Conservation (phyloP, 2,888 invertebrate species). For the Melipona bicolor region DNA sequence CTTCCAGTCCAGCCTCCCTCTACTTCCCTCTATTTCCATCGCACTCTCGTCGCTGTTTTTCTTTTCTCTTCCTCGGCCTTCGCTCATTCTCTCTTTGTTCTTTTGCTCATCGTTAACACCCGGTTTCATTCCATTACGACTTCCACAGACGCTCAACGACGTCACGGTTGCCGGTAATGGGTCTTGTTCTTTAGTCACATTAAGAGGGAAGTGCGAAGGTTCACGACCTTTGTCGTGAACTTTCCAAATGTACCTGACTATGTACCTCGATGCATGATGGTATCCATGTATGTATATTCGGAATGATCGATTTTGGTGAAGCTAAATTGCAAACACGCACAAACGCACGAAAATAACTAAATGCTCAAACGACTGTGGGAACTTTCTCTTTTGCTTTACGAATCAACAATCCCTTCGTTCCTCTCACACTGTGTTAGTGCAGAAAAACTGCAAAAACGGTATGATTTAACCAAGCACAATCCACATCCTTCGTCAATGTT, state of each 20-base stretch:
- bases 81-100: slow-evolving; percentile 41
- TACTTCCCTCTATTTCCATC: neutral
- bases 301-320: neutral
- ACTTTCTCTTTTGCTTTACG: neutral
- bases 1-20: neutral
- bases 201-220: slow-evolving; percentile 40
- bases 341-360: neutral
- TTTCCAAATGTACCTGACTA: slow-evolving; percentile 5
- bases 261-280: neutral
- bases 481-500: too few species aligned
- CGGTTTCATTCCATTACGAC: slow-evolving; percentile 58
- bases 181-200: slow-evolving; percentile 55
- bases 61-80: slow-evolving; percentile 21
- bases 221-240: slow-evolving; percentile 38
- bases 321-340: neutral
- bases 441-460: too few species aligned
- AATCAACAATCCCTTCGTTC: neutral
- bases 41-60: neutral
- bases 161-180: slow-evolving; percentile 56
- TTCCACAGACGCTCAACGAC: slow-evolving; percentile 35
- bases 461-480: too few species aligned
- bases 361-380: neutral
- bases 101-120: slow-evolving; percentile 55
- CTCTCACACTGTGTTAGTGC: neutral
- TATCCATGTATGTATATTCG: neutral